A percentile compares a stretch with the other conserved stretches of the same genome.
These are phyloP conservation scores for Gallinago nigripennis DNA, from an alignment of 2,797 vertebrate species.

Conservation along the genomic window DNA sequence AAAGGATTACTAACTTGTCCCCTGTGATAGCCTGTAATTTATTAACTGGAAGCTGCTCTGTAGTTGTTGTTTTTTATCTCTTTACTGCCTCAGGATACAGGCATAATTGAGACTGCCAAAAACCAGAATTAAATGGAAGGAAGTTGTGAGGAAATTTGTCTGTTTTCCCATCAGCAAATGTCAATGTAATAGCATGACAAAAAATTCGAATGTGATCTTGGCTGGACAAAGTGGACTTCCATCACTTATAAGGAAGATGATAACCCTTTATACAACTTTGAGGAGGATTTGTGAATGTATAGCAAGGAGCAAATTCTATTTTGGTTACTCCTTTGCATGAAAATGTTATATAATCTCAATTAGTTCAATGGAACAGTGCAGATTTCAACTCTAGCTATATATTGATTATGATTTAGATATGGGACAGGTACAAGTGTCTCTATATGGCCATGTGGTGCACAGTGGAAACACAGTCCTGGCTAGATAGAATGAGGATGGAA, in stretches of 20 bases:
- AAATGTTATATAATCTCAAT: background rate
- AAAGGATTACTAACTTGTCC: background rate
- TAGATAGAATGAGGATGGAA: background rate
- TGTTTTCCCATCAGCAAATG: background rate
- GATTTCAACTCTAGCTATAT: background rate
- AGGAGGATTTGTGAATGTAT: background rate
- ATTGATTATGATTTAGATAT: background rate
- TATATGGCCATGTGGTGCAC: background rate
- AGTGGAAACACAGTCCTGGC: background rate
- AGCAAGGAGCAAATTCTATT: background rate
- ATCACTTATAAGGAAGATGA: background rate
- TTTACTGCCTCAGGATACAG: background rate
- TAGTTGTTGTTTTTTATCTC: background rate
- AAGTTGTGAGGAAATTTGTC: background rate
- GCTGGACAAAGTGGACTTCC: background rate
- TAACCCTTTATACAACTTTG: background rate
- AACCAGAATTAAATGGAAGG: background rate
- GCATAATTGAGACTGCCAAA: background rate
- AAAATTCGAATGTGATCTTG: background rate
- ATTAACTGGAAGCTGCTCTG: background rate
- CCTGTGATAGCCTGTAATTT: conserved; percentile 33
- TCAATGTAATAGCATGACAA: background rate
- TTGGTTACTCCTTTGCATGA: background rate
- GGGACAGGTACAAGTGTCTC: background rate
- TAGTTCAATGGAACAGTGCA: background rate